Percentiles rank a stretch among this genome's conserved stretches.
Conservation (phyloP, 2,113 vertebrate genomes). For the Hylia prasina region DNA sequence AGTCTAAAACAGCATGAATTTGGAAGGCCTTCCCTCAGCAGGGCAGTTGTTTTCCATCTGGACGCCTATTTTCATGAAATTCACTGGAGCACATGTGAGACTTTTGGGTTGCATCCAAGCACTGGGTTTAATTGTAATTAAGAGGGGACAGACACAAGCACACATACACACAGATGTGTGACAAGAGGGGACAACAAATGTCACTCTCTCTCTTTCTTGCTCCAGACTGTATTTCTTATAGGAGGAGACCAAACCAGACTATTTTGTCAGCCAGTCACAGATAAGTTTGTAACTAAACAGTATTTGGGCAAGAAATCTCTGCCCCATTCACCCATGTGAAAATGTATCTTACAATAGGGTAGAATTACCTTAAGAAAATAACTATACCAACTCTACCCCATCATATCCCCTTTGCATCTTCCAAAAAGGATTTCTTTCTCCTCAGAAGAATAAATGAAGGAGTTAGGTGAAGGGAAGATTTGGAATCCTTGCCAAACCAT, state of each 20-base stretch:
- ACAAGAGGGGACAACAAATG: not conserved
- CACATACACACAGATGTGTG: not conserved
- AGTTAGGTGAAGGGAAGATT: not conserved
- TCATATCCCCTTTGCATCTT: rapidly evolving
- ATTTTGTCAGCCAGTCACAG: not conserved
- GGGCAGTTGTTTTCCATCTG: not conserved
- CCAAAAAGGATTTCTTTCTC: not conserved
- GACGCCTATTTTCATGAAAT: not conserved
- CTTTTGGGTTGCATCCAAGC: not conserved
- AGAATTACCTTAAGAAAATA: not conserved
- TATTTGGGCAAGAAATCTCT: not conserved
- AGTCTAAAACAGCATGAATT: not conserved
- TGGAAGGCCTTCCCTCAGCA: not conserved
- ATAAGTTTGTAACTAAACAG: too few species aligned
- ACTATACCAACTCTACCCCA: not conserved
- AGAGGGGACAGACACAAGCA: not conserved
- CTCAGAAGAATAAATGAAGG: not conserved
- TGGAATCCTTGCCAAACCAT: not conserved
- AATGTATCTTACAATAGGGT: not conserved
- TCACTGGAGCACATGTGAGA: rapidly evolving
- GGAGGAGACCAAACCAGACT: not conserved
- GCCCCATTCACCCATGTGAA: not conserved
- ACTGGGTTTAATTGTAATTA: not conserved
- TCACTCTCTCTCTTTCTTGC: not conserved
- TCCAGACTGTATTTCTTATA: not conserved